Percentiles rank a stretch among this genome's conserved stretches.
phyloP scores from a whole-genome alignment of 2,797 vertebrate species.

The Jordanella pulchra region DNA sequence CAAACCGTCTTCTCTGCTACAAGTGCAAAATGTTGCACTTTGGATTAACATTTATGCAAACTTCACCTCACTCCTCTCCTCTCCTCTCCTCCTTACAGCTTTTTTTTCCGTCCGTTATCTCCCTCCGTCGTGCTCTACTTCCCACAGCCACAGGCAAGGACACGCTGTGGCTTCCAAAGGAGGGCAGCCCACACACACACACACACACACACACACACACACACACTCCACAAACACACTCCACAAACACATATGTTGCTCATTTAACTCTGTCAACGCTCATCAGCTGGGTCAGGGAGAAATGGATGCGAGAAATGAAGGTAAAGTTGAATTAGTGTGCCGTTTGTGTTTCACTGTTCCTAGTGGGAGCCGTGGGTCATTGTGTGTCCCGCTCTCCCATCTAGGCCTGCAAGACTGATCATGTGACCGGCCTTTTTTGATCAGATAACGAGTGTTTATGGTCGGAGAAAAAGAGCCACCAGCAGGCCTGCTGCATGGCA shows the following conservation, averaged over 20 bases:
- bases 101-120: conserved; percentile 4
- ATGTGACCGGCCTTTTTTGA: conserved; percentile 36
- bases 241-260: conserved; percentile 16
- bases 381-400: conserved; percentile 10
- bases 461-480: conserved; percentile 15
- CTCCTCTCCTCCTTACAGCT: background rate
- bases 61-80: background rate
- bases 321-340: background rate
- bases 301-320: background rate
- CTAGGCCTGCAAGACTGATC: conserved; percentile 7
- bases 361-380: conserved; percentile 7
- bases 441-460: conserved; percentile 37
- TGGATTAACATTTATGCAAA: conserved; percentile 2
- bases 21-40: conserved; percentile 32
- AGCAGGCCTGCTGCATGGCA: background rate
- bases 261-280: conserved; percentile 11
- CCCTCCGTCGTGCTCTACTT: conserved; percentile 59
- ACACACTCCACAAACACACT: background rate
- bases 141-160: conserved; percentile 61
- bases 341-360: conserved; percentile 6
- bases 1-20: conserved; percentile 2
- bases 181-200: conserved; percentile 42
- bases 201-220: conserved; percentile 7
- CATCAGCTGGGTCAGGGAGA: conserved; percentile 13
- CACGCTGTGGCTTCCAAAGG: conserved; percentile 44